phyloP scores from a whole-genome alignment of 2,888 invertebrate species.

The Thumatha senex region DNA sequence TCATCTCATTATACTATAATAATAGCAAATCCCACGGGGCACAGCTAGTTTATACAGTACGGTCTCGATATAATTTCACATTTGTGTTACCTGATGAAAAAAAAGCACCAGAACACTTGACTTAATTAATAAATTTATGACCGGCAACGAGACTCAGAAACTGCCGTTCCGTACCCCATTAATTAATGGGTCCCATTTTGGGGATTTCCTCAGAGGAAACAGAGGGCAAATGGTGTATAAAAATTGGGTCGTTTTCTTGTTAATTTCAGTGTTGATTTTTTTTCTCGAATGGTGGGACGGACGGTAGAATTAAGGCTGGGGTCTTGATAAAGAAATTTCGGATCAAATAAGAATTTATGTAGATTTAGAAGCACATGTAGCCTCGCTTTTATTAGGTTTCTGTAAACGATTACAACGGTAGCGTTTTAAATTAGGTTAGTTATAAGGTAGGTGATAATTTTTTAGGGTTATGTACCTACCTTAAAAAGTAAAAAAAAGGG shows the following conservation, averaged over 20 bases:
- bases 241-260: constrained; percentile 36
- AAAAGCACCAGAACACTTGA: constrained; percentile 31
- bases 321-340: background rate
- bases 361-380: no score
- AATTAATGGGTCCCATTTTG: constrained; percentile 45
- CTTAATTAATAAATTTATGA: constrained; percentile 41
- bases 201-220: constrained; percentile 33
- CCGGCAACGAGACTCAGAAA: constrained; percentile 35
- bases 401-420: no score
- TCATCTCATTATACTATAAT: no score
- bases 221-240: constrained; percentile 30
- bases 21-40: no score
- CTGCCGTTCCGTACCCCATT: constrained; percentile 37
- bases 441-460: no score
- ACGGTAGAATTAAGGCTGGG: constrained; percentile 8
- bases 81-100: constrained; percentile 30
- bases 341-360: no score
- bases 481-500: no score
- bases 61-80: constrained; percentile 19
- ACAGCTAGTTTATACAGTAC: no score
- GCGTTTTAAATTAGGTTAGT: no score
- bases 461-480: no score
- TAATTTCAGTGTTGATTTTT: constrained; percentile 36
- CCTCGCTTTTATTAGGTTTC: no score
- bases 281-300: constrained; percentile 12